Conservation (phyloP, 1,140 invertebrate species). For the Neodiprion pinetum region DNA sequence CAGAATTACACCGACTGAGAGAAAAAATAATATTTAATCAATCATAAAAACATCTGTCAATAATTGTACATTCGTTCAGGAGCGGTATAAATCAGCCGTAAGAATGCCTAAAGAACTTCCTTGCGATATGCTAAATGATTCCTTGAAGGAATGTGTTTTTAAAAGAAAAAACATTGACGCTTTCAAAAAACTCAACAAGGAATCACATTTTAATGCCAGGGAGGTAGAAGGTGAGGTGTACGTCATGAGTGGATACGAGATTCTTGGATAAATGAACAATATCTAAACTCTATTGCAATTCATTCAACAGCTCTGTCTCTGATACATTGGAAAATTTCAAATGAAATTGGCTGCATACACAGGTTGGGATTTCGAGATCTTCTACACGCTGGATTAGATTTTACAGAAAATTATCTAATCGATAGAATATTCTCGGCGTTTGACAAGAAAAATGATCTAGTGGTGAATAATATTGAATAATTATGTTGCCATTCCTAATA, state of each 20-base stretch:
- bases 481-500: not conserved
- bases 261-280: slow-evolving; percentile 7
- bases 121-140: slow-evolving; percentile 41
- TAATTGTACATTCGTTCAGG: not conserved
- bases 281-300: slow-evolving; percentile 14
- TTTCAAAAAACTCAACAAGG: slow-evolving; percentile 47
- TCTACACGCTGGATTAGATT: slow-evolving; percentile 73
- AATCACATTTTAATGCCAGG: slow-evolving; percentile 55
- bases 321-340: slow-evolving; percentile 51
- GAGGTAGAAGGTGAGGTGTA: slow-evolving; percentile 61
- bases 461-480: slow-evolving; percentile 29
- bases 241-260: slow-evolving; percentile 31
- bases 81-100: too few relatives aligned
- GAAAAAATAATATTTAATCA: not conserved
- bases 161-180: slow-evolving; percentile 44
- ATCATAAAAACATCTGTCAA: not conserved
- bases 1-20: not conserved
- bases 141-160: slow-evolving; percentile 43
- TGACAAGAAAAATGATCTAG: slow-evolving; percentile 50
- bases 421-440: slow-evolving; percentile 67
- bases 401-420: slow-evolving; percentile 72
- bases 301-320: slow-evolving; percentile 42
- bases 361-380: slow-evolving; percentile 71
- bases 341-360: slow-evolving; percentile 57
- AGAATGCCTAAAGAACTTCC: slow-evolving; percentile 46